phyloP scores from a whole-genome alignment of 2,113 vertebrate species.

The Bujurquina vittata region DNA sequence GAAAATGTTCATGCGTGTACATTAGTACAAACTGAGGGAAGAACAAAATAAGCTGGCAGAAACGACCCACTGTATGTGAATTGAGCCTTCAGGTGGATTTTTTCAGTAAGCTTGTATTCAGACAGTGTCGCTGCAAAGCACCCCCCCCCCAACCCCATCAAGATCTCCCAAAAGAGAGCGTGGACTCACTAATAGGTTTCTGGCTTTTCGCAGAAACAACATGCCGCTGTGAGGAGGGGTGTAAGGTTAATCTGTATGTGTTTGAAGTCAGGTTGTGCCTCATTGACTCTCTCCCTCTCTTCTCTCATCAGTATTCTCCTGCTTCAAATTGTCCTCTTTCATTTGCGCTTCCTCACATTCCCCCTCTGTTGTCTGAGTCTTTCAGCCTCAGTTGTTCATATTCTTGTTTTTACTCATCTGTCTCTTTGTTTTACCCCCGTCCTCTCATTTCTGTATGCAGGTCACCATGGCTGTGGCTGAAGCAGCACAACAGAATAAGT shows the following conservation, averaged over 20 bases:
- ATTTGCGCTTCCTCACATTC: slow-evolving; percentile 12
- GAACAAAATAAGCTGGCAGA: background rate
- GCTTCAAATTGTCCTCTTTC: slow-evolving; percentile 4
- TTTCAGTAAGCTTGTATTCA: slow-evolving; percentile 27
- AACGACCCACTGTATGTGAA: background rate
- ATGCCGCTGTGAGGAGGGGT: slow-evolving; percentile 29
- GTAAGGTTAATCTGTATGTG: slow-evolving; percentile 61
- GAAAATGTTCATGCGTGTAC: background rate
- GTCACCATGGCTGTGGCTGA: slow-evolving; percentile 36
- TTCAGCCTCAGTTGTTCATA: background rate
- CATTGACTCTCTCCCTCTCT: slow-evolving; percentile 53
- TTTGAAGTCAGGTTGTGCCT: slow-evolving; percentile 70
- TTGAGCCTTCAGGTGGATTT: background rate
- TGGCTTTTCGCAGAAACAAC: slow-evolving; percentile 52
- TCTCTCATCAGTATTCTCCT: background rate
- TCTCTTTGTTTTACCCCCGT: slow-evolving; percentile 11
- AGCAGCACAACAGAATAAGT: slow-evolving; percentile 32
- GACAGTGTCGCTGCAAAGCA: background rate
- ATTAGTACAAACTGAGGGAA: background rate
- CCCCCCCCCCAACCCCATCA: background rate
- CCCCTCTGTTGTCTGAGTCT: background rate
- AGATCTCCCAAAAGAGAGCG: slow-evolving; percentile 36
- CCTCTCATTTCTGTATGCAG: slow-evolving; percentile 37
- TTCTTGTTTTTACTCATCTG: slow-evolving; percentile 14
- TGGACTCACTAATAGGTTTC: slow-evolving; percentile 54